Conservation (phyloP, 2,113 vertebrate species). For the Eclectus roratus region DNA sequence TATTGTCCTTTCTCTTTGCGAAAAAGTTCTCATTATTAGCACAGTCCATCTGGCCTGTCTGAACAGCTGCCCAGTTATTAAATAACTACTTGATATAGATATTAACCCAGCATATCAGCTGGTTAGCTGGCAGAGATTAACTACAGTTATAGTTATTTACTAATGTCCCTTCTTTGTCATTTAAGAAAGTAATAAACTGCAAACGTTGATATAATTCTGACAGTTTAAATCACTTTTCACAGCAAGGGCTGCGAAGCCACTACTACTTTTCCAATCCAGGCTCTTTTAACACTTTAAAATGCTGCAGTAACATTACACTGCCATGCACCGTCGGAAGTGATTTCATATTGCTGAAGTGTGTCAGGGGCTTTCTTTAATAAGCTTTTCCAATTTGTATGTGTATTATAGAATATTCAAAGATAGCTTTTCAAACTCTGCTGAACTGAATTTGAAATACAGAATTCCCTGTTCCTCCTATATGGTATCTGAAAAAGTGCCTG, state of each 20-base stretch:
- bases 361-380: slow-evolving; percentile 77
- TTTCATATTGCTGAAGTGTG: slow-evolving; percentile 79
- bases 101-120: slow-evolving; percentile 28
- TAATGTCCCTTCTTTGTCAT: slow-evolving; percentile 60
- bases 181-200: slow-evolving; percentile 66
- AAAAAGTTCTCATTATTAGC: slow-evolving; percentile 40
- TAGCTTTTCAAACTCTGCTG: slow-evolving; percentile 44
- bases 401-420: slow-evolving; percentile 72
- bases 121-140: slow-evolving; percentile 35
- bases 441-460: slow-evolving; percentile 47
- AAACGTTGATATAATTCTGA: slow-evolving; percentile 62
- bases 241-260: slow-evolving; percentile 64
- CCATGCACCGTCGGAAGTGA: slow-evolving; percentile 70
- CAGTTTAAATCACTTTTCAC: slow-evolving; percentile 70
- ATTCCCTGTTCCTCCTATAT: neutral
- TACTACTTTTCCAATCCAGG: slow-evolving; percentile 73
- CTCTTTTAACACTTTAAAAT: slow-evolving; percentile 72
- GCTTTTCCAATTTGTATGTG: slow-evolving; percentile 74
- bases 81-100: slow-evolving; percentile 47
- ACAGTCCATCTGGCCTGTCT: slow-evolving; percentile 44
- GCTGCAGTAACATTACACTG: slow-evolving; percentile 75
- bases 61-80: slow-evolving; percentile 51
- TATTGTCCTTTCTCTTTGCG: neutral
- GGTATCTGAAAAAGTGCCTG: neutral
- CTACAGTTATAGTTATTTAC: slow-evolving; percentile 52